Evolutionary conservation across 53 echinoderm and acorn worm genomes (phyloP).

Genomic region (Antedon mediterranea): DNA sequence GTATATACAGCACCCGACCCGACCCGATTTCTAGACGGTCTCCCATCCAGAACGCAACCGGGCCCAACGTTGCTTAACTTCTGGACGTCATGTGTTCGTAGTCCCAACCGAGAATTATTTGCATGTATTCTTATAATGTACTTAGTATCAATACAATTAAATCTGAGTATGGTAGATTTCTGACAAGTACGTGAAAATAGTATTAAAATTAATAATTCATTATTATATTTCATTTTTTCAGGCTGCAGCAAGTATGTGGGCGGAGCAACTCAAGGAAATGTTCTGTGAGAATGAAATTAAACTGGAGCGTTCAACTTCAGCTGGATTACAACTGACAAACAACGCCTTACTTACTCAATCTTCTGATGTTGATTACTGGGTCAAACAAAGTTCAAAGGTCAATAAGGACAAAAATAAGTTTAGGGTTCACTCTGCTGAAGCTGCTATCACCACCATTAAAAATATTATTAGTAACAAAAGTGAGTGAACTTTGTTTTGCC

Average conservation of each 20-base stretch:
- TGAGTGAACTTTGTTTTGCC: neutral
- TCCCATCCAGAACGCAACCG: too few relatives aligned
- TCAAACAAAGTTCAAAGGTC: conserved; percentile 13
- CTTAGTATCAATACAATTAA: too few relatives aligned
- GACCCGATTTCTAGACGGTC: too few relatives aligned
- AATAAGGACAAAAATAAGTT: neutral
- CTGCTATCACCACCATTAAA: conserved; percentile 34
- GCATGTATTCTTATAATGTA: too few relatives aligned
- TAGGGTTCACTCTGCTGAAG: conserved; percentile 65
- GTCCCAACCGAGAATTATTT: too few relatives aligned
- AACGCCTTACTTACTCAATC: conserved; percentile 31
- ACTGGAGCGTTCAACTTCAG: conserved; percentile 51
- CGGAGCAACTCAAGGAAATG: conserved; percentile 53
- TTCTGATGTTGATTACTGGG: conserved; percentile 39
- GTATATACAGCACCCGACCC: too few relatives aligned
- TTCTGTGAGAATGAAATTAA: conserved; percentile 20
- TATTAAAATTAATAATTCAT: too few relatives aligned
- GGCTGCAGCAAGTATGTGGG: conserved; percentile 75
- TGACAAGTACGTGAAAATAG: too few relatives aligned
- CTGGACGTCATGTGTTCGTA: too few relatives aligned
- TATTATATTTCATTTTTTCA: conserved; percentile 21
- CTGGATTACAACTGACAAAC: conserved; percentile 38
- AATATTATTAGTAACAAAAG: conserved; percentile 17
- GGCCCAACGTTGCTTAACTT: too few relatives aligned
- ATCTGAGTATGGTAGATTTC: too few relatives aligned